A percentile compares a stretch with the other conserved stretches of the same genome.
These are phyloP conservation scores for Albula glossodonta DNA, from an alignment of 2,113 vertebrate genomes.

Conservation along the genomic window DNA sequence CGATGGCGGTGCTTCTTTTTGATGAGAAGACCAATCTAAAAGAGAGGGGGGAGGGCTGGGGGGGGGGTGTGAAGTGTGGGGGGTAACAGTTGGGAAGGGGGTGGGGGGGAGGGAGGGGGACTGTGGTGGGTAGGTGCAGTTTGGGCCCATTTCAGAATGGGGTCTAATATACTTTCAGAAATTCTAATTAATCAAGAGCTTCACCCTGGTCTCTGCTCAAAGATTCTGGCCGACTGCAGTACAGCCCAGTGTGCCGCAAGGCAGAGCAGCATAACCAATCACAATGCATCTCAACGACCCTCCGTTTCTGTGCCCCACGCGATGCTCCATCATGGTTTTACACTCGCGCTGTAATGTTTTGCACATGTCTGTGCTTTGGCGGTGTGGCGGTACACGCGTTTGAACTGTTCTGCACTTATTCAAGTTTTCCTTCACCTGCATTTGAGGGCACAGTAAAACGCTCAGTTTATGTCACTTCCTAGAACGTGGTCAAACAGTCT, in stretches of 20 bases:
- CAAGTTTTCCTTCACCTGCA: neutral
- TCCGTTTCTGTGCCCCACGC: slow-evolving; percentile 27
- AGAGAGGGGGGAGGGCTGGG: slow-evolving; percentile 6
- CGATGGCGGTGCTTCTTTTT: slow-evolving; percentile 43
- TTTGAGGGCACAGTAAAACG: neutral
- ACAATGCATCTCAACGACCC: slow-evolving; percentile 15
- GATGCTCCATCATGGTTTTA: neutral
- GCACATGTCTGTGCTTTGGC: slow-evolving; percentile 5
- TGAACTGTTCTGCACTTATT: slow-evolving; percentile 7
- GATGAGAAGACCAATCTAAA: slow-evolving; percentile 20
- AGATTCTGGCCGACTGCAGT: slow-evolving; percentile 37
- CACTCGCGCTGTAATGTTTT: neutral
- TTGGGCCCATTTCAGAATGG: neutral
- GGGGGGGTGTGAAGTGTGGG: neutral
- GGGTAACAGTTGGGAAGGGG: neutral
- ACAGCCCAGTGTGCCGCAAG: slow-evolving; percentile 36
- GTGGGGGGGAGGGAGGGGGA: neutral
- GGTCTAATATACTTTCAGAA: slow-evolving; percentile 40
- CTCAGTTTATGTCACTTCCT: too few relatives aligned
- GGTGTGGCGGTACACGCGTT: neutral
- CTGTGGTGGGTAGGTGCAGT: neutral
- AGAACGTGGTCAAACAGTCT: neutral
- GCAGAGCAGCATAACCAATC: neutral
- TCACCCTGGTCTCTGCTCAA: slow-evolving; percentile 26
- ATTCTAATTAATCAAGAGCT: slow-evolving; percentile 19